phyloP scores from a whole-genome alignment of 2,113 vertebrate species.

The Zootoca vivipara region DNA sequence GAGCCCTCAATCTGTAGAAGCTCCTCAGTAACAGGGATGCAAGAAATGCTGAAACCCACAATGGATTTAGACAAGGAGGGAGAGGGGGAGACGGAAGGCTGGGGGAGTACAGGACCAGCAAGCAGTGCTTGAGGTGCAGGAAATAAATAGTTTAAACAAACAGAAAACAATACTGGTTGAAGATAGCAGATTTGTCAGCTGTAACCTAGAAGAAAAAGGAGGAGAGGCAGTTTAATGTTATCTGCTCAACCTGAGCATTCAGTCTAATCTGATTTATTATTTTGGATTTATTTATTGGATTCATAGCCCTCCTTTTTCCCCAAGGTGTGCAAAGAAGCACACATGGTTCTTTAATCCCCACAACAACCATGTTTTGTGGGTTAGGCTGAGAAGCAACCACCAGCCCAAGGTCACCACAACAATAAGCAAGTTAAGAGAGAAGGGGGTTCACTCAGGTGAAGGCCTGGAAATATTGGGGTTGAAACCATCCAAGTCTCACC shows the following conservation, averaged over 20 bases:
- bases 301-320: no score
- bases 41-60: background rate
- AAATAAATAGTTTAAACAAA: background rate
- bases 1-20: background rate
- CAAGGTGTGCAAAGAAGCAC: no score
- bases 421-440: no score
- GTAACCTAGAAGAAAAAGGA: background rate
- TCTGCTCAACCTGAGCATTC: background rate
- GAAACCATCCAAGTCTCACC: no score
- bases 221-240: background rate
- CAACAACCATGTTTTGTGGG: no score
- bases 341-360: no score
- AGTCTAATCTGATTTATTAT: no score
- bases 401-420: no score
- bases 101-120: accelerated
- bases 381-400: no score
- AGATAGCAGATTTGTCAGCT: background rate
- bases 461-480: background rate
- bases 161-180: background rate
- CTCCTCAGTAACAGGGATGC: background rate
- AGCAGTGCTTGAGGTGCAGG: no score
- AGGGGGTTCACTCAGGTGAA: background rate
- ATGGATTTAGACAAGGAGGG: background rate
- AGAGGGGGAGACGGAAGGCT: accelerated
- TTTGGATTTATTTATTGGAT: no score